Evolutionary conservation across 2,888 invertebrate species (phyloP), one percentile per base, ranked within the genome.

Genomic region (Sturmia bella): DNA sequence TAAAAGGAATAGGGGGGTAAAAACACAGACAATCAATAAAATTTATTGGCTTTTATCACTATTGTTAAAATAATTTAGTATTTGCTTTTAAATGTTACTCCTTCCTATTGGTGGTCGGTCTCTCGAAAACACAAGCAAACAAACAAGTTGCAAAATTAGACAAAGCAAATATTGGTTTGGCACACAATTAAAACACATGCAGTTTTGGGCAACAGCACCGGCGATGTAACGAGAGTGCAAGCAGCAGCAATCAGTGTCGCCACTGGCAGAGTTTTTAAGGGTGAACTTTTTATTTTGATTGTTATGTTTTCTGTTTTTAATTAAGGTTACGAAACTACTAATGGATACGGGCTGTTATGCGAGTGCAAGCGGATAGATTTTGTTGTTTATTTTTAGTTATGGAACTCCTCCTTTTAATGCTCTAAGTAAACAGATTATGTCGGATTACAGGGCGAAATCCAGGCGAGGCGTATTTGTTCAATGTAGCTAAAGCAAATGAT

Each of bases 11-110:
- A 11, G 4, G 17, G 15, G 56, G 24, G 19, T 56, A 63, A 57
- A 70, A 59, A 48, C 32, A 9, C 11, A 75, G 70, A 68, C 56
- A 69, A 48, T 64, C 70, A 84, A 85, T 84, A 88, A 88, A 32
- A 88, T 86, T 88, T 87, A 88, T 88, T 88, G 88, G 86, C 86
- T 88, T 87, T 88, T 88, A 88, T 86, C 87, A 86, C 87, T 86
- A 85, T 84, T 81, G 74, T 74, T 74, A 61, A 45, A 78, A 80
- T 50, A 74, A 54, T 73, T 66, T 73, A 17, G 32, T 57, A 48
- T 64, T 78, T 78, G 68, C 56, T n/a, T 61, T 59, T 59, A 27
- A 43, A 70, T 76, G 24, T 27, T 82, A 72, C 43, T 82, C 52
- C 68, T 54, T 82, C 52, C 68, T 54, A 32, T 21, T 48, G 57